Percentiles rank a stretch among this genome's conserved stretches.
Evolutionary conservation across 2,797 vertebrate genomes (phyloP).

Genomic region (Natrix natrix): DNA sequence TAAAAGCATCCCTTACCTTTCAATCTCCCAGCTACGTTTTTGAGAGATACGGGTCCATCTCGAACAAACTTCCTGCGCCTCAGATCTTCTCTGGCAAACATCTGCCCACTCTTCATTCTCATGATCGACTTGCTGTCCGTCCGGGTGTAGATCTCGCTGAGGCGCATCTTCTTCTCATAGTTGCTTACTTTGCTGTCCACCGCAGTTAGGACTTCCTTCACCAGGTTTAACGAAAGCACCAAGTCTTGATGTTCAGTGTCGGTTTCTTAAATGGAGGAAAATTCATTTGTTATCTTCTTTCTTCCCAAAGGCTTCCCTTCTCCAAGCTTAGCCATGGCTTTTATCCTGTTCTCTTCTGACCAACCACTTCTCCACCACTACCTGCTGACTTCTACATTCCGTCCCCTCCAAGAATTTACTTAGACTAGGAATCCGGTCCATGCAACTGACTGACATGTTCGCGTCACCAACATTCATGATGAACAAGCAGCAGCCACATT

Average conservation of each 20-base stretch:
- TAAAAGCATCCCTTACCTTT: constrained; percentile 78
- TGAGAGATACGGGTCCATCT: constrained; percentile 87
- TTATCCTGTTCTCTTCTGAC: neutral
- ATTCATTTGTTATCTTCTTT: neutral
- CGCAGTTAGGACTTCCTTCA: constrained; percentile 86
- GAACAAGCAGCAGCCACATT: neutral
- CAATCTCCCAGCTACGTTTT: constrained; percentile 79
- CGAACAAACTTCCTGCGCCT: constrained; percentile 86
- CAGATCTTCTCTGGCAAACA: constrained; percentile 92
- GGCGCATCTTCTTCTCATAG: constrained; percentile 87
- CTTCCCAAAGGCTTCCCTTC: neutral
- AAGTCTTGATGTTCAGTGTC: constrained; percentile 83
- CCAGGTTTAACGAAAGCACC: constrained; percentile 79
- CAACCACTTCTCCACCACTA: neutral
- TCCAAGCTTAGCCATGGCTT: neutral
- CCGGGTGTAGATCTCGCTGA: constrained; percentile 87
- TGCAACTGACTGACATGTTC: neutral
- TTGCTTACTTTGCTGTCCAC: constrained; percentile 93
- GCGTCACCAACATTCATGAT: neutral
- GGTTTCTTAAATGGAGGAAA: constrained; percentile 73
- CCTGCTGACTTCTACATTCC: neutral
- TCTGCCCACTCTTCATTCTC: constrained; percentile 94
- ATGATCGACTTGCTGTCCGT: constrained; percentile 95
- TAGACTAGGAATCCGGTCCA: neutral
- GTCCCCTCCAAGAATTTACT: neutral